Percentiles rank a stretch among this genome's conserved stretches.
phyloP scores from a whole-genome alignment of 2,797 vertebrate genomes.

The Sebastes taczanowskii region DNA sequence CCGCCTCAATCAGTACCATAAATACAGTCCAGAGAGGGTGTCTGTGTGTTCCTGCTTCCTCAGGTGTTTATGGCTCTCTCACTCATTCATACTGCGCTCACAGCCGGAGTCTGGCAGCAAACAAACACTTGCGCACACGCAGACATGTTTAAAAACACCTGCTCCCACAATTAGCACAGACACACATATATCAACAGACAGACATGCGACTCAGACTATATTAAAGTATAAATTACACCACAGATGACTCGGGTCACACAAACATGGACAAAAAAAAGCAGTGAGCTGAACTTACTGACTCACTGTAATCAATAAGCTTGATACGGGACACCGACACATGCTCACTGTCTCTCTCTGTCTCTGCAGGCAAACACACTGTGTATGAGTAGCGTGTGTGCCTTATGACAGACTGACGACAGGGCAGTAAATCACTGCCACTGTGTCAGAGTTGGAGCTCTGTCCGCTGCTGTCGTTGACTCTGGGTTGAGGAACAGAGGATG shows the following conservation, averaged over 20 bases:
- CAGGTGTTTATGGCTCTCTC: slow-evolving; percentile 71
- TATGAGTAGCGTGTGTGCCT: slow-evolving; percentile 42
- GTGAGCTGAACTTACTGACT: slow-evolving; percentile 1
- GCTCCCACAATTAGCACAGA: slow-evolving; percentile 22
- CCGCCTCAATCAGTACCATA: slow-evolving; percentile 41
- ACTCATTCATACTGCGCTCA: slow-evolving; percentile 59
- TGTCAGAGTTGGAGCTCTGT: slow-evolving; percentile 32
- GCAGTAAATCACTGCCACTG: slow-evolving; percentile 59
- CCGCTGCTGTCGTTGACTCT: slow-evolving; percentile 29
- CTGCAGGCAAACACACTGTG: background rate
- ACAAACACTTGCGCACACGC: slow-evolving; percentile 27
- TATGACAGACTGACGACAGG: slow-evolving; percentile 34
- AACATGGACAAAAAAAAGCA: background rate
- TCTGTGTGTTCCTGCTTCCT: slow-evolving; percentile 65
- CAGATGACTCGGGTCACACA: background rate
- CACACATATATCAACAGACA: slow-evolving; percentile 24
- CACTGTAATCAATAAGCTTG: slow-evolving; percentile 1
- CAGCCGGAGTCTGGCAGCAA: slow-evolving; percentile 45
- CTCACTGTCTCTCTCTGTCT: background rate
- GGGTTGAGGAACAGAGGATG: slow-evolving; percentile 32
- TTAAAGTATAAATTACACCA: background rate
- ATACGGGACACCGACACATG: background rate
- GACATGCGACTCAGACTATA: slow-evolving; percentile 12
- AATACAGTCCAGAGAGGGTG: slow-evolving; percentile 55
- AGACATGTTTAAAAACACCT: slow-evolving; percentile 46